Conservation (phyloP, 2,113 vertebrate species). For the Tetrax tetrax region DNA sequence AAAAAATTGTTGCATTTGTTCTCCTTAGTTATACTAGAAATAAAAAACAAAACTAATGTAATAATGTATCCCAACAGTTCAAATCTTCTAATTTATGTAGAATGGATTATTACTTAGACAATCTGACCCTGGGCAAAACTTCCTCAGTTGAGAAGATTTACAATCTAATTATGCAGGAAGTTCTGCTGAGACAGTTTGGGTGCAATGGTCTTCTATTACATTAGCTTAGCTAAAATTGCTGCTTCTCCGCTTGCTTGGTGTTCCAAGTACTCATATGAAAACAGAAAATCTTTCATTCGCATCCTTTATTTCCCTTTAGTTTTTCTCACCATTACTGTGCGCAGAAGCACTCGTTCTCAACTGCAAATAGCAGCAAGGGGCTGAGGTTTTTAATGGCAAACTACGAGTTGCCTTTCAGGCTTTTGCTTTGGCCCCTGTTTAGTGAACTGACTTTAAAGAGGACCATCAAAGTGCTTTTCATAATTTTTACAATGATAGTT, state of each 20-base stretch:
- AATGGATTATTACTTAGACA: conserved; percentile 73
- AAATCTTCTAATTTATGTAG: conserved; percentile 70
- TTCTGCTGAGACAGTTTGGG: conserved; percentile 68
- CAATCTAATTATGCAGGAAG: conserved; percentile 73
- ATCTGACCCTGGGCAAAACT: conserved; percentile 67
- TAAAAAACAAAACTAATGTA: conserved; percentile 52
- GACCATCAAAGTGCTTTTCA: conserved; percentile 50
- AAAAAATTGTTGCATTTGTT: conserved; percentile 37
- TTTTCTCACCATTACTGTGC: background rate
- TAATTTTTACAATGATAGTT: conserved; percentile 67
- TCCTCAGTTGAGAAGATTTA: conserved; percentile 67
- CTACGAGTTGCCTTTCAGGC: background rate
- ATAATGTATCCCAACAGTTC: conserved; percentile 61
- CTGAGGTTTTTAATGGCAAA: background rate
- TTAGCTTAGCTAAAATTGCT: conserved; percentile 59
- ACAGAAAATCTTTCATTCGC: background rate
- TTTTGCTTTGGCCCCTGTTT: conserved; percentile 33
- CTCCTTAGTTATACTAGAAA: conserved; percentile 34
- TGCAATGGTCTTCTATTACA: conserved; percentile 62
- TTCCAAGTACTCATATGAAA: conserved; percentile 44
- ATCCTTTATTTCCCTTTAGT: conserved; percentile 11
- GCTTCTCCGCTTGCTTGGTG: conserved; percentile 43
- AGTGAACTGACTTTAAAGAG: conserved; percentile 39
- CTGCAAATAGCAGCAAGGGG: background rate
- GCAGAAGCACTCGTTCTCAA: background rate